Evolutionary conservation across 1,140 invertebrate genomes (phyloP).

Genomic region (Lepidurus arcticus): DNA sequence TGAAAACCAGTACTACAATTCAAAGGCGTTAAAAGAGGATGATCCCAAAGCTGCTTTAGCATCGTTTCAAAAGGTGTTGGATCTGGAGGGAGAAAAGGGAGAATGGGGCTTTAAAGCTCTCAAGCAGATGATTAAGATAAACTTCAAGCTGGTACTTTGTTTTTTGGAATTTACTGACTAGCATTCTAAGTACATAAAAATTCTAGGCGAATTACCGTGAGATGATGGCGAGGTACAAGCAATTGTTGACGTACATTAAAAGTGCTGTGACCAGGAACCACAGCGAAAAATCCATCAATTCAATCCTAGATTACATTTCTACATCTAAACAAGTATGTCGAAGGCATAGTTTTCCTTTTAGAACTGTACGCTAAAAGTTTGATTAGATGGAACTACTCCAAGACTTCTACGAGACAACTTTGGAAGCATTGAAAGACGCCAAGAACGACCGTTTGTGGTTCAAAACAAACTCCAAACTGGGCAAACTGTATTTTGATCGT

Average conservation of each 20-base stretch:
- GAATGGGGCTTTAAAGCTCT: constrained; percentile 99
- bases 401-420: constrained; percentile 98
- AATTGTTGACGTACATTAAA: constrained; percentile 95
- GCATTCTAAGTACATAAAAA: not conserved
- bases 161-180: not conserved
- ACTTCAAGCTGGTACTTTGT: constrained; percentile 84
- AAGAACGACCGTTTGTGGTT: constrained; percentile 99
- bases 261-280: constrained; percentile 98
- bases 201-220: constrained; percentile 83
- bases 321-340: constrained; percentile 90
- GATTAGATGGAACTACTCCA: constrained; percentile 94
- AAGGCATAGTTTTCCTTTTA: not conserved
- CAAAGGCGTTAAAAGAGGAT: constrained; percentile 97
- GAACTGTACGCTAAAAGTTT: constrained; percentile 37
- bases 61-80: constrained; percentile 94
- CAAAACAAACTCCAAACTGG: constrained; percentile 98
- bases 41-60: constrained; percentile 83
- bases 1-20: constrained; percentile 99
- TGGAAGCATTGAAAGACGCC: constrained; percentile 95
- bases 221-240: constrained; percentile 97
- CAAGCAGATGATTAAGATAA: constrained; percentile 99
- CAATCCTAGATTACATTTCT: constrained; percentile 98
- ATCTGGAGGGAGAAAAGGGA: constrained; percentile 95
- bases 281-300: constrained; percentile 99
- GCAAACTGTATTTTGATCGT: constrained; percentile 96